Conservation (phyloP, 2,888 invertebrate genomes). For the Scrobipalpa atriplicella region DNA sequence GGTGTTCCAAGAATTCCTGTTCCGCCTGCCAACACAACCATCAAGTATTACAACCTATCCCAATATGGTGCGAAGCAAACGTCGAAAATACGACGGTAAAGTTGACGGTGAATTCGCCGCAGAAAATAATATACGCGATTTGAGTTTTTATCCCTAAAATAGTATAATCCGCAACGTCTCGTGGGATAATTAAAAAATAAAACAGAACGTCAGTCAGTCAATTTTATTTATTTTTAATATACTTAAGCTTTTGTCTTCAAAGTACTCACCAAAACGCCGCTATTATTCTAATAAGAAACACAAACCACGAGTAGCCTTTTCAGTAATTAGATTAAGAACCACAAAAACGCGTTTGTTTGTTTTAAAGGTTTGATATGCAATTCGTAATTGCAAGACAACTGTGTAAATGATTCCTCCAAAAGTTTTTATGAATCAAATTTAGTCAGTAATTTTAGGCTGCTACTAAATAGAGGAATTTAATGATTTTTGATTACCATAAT, state of each 20-base stretch:
- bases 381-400: no score
- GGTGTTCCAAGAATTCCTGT: constrained; percentile 69
- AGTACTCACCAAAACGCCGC: constrained; percentile 53
- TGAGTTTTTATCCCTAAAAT: neutral
- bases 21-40: constrained; percentile 59
- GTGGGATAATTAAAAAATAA: constrained; percentile 53
- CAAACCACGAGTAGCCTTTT: constrained; percentile 2
- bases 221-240: constrained; percentile 46
- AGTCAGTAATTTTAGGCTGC: no score
- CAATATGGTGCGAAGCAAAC: neutral
- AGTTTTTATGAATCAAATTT: no score
- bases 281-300: neutral
- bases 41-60: neutral
- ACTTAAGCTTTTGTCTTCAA: constrained; percentile 38
- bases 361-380: neutral
- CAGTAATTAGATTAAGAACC: neutral
- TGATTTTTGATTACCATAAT: no score
- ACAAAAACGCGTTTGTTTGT: neutral
- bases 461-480: no score
- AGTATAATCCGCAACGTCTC: constrained; percentile 23
- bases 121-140: constrained; percentile 7
- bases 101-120: neutral
- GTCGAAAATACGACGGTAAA: constrained; percentile 6
- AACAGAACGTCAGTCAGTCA: constrained; percentile 49
- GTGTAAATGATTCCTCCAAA: no score